Base-by-base conservation (phyloP, 1,140 invertebrate species). In the Pseudoatta argentina region DNA sequence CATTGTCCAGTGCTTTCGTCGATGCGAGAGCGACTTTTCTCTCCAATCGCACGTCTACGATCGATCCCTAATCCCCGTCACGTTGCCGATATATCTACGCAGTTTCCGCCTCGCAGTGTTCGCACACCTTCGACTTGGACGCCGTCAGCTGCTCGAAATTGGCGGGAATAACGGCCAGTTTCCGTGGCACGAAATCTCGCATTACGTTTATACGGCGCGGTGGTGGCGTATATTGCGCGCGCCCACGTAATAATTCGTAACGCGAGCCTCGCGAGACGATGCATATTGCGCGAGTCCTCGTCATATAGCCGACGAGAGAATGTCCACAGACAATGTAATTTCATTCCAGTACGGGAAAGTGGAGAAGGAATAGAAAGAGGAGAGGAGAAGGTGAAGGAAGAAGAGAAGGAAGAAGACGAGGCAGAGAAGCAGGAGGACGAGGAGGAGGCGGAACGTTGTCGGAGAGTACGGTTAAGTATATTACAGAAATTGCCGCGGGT, bases 401-500 rank as follows among this genome's bases (percentile, higher is more conserved):
- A 67, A 21, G 34, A 57, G 5, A 30, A 30, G 21, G 21, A 61
- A 10, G 59, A 7, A 14, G 59, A 69, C 21, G 21, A 67, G 18
- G 34, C 21, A 1, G 48, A 69, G 2, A n/a, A n/a, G 12, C 39
- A 8, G 12, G 21, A 6, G 39, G 39, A 48, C 21, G 39, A 24
- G 8, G 24, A 67, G 51, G 55, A 77, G 81, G 27, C 30, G 64
- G 66, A 51, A 21, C 66, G n/a, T 44, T 55, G 55, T 53, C 48
- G 55, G 48, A 21, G 71, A 48, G 51, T 55, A 75, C 59, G 67
- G 87, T 89, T 88, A 89, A 89, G 88, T 89, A 88, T 89, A 89
- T 89, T 88, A 89, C 87, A 81, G 88, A 89, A 89, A 89, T 86
- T 79, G 75, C 75, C 75, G 67, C 75, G 78, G 88, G 85, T 89